Evolutionary conservation across 2,888 invertebrate genomes (phyloP).

Genomic region (Torymus aiolomorphi): DNA sequence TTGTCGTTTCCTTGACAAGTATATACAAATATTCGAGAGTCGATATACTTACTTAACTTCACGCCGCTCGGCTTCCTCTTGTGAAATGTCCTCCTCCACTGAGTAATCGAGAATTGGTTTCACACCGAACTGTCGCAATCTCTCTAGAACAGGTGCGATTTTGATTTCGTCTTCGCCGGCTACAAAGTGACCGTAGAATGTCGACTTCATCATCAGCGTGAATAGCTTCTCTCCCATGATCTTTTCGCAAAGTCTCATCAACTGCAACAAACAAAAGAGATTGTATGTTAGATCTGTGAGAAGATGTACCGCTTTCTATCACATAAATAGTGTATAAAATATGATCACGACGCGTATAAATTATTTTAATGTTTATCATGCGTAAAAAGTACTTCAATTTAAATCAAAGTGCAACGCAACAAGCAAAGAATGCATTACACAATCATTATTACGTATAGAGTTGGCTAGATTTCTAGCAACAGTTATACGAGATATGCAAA

Average conservation of each 20-base stretch:
- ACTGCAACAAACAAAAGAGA: conserved; percentile 77
- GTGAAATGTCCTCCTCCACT: conserved; percentile 95
- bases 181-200: conserved; percentile 99
- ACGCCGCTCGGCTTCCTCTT: conserved; percentile 94
- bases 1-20: too few relatives aligned
- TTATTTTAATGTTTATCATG: too few relatives aligned
- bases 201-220: conserved; percentile 89
- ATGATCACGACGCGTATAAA: too few relatives aligned
- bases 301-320: too few relatives aligned
- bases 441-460: too few relatives aligned
- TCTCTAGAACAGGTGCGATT: conserved; percentile 89
- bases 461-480: too few relatives aligned
- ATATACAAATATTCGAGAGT: neutral
- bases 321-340: too few relatives aligned
- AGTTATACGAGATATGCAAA: too few relatives aligned
- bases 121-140: conserved; percentile 95
- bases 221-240: conserved; percentile 90
- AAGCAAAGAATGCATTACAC: too few relatives aligned
- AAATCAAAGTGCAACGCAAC: too few relatives aligned
- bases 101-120: conserved; percentile 99
- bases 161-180: conserved; percentile 95
- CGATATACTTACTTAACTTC: conserved; percentile 89
- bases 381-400: too few relatives aligned
- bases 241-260: conserved; percentile 87
- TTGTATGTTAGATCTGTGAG: neutral